These are phyloP conservation scores for Chymomyza procnemis DNA, from an alignment of 2,888 invertebrate species.

Conservation along the genomic window DNA sequence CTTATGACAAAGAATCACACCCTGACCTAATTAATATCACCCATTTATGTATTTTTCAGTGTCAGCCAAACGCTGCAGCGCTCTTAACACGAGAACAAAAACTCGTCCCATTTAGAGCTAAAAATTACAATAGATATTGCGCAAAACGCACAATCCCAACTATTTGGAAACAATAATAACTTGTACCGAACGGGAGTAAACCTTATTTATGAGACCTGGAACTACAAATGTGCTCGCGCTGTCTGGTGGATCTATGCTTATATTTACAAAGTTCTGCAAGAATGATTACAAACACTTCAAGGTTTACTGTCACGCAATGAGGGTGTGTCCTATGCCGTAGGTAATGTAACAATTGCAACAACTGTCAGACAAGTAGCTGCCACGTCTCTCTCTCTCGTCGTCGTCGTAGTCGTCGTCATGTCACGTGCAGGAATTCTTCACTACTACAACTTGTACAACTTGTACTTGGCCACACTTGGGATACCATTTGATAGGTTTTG, in stretches of 20 bases:
- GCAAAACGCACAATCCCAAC: background rate
- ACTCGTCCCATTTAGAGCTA: too few relatives aligned
- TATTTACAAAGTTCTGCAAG: constrained; percentile 57
- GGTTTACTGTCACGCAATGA: constrained; percentile 55
- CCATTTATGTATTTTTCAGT: background rate
- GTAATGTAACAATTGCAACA: background rate
- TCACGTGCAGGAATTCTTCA: constrained; percentile 59
- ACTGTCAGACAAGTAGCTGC: constrained; percentile 14
- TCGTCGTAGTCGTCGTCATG: too few relatives aligned
- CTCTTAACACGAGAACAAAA: background rate
- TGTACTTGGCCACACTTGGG: background rate
- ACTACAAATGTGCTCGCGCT: background rate
- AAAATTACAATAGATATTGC: background rate
- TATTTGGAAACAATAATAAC: background rate
- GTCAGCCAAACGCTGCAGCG: background rate
- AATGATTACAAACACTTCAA: constrained; percentile 58
- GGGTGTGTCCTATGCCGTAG: constrained; percentile 10
- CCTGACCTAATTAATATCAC: background rate
- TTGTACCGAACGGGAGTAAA: background rate
- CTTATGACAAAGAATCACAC: background rate
- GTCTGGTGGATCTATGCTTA: background rate
- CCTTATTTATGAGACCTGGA: constrained; percentile 1
- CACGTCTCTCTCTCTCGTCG: too few relatives aligned
- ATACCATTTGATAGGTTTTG: background rate
- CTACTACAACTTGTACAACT: background rate